phyloP scores from a whole-genome alignment of 2,888 invertebrate species.

The Cantharis nigra region DNA sequence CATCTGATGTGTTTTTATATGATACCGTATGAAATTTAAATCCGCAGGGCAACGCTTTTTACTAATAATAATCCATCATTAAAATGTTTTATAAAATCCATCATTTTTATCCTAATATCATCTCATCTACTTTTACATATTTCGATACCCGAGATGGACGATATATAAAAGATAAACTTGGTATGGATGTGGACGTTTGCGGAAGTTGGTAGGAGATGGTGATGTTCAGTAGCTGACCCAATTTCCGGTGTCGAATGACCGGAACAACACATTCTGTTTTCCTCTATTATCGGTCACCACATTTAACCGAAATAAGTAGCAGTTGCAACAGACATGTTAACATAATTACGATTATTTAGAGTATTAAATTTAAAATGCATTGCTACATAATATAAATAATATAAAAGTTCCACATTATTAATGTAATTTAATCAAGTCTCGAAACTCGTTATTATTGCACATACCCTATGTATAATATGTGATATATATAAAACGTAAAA shows the following conservation, averaged over 20 bases:
- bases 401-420: background rate
- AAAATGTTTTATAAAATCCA: slow-evolving; percentile 29
- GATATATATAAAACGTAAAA: background rate
- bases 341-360: slow-evolving; percentile 13
- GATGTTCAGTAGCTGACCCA: slow-evolving; percentile 52
- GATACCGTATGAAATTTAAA: slow-evolving; percentile 6
- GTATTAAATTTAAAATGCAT: background rate
- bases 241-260: slow-evolving; percentile 51
- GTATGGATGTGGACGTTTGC: slow-evolving; percentile 41
- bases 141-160: slow-evolving; percentile 27
- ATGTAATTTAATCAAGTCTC: background rate
- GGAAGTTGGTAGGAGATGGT: slow-evolving; percentile 49
- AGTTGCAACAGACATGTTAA: slow-evolving; percentile 15
- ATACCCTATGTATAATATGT: background rate
- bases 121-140: slow-evolving; percentile 23
- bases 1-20: slow-evolving; percentile 9
- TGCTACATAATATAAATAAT: background rate
- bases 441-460: background rate
- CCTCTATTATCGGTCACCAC: slow-evolving; percentile 45
- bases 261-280: slow-evolving; percentile 48
- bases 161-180: slow-evolving; percentile 37
- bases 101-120: slow-evolving; percentile 28
- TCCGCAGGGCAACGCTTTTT: background rate
- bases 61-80: slow-evolving; percentile 31
- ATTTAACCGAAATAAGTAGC: slow-evolving; percentile 23